Base-by-base conservation (phyloP, 2,113 vertebrate genomes). In the Oncorhynchus masou region DNA sequence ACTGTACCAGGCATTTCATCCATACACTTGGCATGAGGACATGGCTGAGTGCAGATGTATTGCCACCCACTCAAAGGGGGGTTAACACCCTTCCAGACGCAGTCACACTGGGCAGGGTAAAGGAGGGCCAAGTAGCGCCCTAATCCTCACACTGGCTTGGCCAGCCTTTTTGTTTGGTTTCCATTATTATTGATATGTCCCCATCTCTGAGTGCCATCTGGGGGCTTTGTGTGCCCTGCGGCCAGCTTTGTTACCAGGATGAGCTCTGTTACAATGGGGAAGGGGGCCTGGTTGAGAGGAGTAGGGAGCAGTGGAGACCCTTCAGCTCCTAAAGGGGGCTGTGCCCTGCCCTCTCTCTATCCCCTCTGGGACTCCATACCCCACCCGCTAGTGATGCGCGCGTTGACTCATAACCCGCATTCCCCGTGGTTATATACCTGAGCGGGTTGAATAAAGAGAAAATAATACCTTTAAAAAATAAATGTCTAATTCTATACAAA, bases 161-260 rank as follows among this genome's bases (percentile, higher is more conserved):
- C 76, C 76, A 79, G 79, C 69, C 77, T 78, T 86, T 54, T 81
- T 88, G 79, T 88, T 76, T 75, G 75, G 71, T 71, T 73, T 79
- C 79, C 81, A 83, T 88, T 88, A 85, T 85, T 75, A 83, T 79
- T 76, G 74, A 82, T 79, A 79, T 82, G 77, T 81, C 77, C 79
- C 73, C 77, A 73, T 83, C 84, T 65, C 29, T n/a, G 67, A 68
- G 77, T 80, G 76, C 85, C 87, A 88, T 88, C 87, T 88, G 87
- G 83, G 82, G 75, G 75, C 83, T 81, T 86, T 86, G 79, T 83
- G 80, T 76, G 81, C 83, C 79, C 87, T 64, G 77, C 79, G 76
- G 82, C 80, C 72, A 27, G 80, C 79, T 84, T 83, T 79, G 82
- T 84, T 77, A 71, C 31, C 16, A 70, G 66, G 68, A 78, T 75